Conservation (phyloP, 2,888 invertebrate genomes). For the Acanthosepion lycidas region DNA sequence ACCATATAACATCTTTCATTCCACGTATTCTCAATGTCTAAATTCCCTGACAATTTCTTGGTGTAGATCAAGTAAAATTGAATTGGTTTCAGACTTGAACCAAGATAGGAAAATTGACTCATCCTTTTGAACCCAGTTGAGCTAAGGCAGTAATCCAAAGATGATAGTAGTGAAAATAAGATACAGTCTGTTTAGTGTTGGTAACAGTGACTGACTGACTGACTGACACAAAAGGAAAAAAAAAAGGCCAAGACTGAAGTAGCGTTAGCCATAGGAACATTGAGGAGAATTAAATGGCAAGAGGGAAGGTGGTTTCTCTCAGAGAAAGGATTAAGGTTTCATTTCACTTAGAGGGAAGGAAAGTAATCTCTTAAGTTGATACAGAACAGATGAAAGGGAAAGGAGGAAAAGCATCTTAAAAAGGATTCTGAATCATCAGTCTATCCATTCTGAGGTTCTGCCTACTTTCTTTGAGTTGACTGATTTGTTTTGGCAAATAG, state of each 20-base stretch:
- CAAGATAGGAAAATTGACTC: neutral
- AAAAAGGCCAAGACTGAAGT: neutral
- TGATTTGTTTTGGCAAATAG: constrained; percentile 8
- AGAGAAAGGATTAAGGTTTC: neutral
- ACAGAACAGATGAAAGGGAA: neutral
- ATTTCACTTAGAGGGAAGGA: neutral
- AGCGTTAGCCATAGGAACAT: neutral
- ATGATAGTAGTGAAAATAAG: neutral
- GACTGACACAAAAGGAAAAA: neutral
- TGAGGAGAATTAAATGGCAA: neutral
- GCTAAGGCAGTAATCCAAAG: constrained; percentile 18
- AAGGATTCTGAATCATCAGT: neutral
- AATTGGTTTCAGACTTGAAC: neutral
- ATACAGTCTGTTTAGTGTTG: neutral
- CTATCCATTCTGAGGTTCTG: neutral
- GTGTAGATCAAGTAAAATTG: neutral
- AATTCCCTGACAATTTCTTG: no score
- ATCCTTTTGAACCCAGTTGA: neutral
- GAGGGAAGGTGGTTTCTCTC: neutral
- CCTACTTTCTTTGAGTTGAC: neutral
- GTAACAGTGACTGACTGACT: neutral
- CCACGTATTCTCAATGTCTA: no score
- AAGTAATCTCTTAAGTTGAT: constrained; percentile 33
- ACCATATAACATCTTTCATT: no score
- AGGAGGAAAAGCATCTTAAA: constrained; percentile 2